These are phyloP conservation scores for Neoitamus cyanurus DNA, from an alignment of 2,888 invertebrate genomes.

Conservation along the genomic window DNA sequence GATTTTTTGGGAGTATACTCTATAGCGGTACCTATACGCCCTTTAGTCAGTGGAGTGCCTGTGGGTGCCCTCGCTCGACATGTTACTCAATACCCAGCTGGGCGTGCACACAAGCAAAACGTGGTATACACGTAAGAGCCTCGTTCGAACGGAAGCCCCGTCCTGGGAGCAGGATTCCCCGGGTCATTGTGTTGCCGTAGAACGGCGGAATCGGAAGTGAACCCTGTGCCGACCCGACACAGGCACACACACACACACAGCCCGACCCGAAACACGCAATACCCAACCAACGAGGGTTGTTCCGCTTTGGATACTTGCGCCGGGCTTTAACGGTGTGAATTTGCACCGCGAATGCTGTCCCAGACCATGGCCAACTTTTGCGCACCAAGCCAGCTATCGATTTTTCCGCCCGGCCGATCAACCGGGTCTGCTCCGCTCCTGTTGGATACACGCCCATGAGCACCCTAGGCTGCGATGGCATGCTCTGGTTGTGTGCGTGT, in stretches of 20 bases:
- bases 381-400: constrained; percentile 34
- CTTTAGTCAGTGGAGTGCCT: neutral
- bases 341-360: constrained; percentile 53
- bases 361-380: constrained; percentile 61
- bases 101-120: neutral
- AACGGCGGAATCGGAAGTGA: constrained; percentile 35
- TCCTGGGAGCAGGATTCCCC: neutral
- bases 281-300: neutral
- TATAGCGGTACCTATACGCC: constrained; percentile 6
- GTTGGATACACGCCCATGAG: constrained; percentile 36
- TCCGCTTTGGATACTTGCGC: constrained; percentile 1
- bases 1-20: neutral
- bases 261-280: neutral
- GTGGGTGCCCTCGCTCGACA: neutral
- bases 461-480: no score
- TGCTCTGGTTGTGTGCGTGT: neutral
- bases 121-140: neutral
- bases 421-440: constrained; percentile 10
- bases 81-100: constrained; percentile 40
- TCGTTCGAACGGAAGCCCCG: neutral
- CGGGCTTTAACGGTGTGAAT: neutral
- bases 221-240: neutral
- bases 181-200: constrained; percentile 18
- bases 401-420: constrained; percentile 43
- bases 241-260: neutral